Evolutionary conservation across 2,113 vertebrate genomes (phyloP).

Genomic region (Pedetes capensis): DNA sequence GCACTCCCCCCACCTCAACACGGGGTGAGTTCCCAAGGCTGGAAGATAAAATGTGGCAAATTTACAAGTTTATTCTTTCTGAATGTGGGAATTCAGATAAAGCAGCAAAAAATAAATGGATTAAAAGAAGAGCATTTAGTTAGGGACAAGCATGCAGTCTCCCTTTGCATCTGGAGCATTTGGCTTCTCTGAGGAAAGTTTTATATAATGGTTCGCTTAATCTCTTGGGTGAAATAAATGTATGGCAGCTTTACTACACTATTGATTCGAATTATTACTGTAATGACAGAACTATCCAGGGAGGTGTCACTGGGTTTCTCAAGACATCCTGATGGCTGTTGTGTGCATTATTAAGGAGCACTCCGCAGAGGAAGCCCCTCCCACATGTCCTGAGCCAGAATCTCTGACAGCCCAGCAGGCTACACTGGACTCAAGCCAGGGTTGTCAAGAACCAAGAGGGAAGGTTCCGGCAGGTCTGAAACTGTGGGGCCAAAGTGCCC

Average conservation of each 20-base stretch:
- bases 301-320: slow-evolving; percentile 48
- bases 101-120: not conserved
- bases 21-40: not conserved
- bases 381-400: not conserved
- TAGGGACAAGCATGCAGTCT: not conserved
- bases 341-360: not conserved
- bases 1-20: not conserved
- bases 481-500: not conserved
- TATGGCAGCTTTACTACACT: slow-evolving; percentile 72
- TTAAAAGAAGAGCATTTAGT: slow-evolving; percentile 17
- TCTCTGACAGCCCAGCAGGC: not conserved
- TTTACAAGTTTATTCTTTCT: not conserved
- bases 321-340: not conserved
- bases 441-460: not conserved
- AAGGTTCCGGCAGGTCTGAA: not conserved
- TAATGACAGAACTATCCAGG: slow-evolving; percentile 66
- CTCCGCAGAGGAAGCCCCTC: not conserved
- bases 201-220: slow-evolving; percentile 61
- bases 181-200: slow-evolving; percentile 42
- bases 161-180: slow-evolving; percentile 5
- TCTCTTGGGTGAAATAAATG: slow-evolving; percentile 71
- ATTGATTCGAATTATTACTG: slow-evolving; percentile 73
- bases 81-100: slow-evolving; percentile 14
- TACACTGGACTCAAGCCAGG: not conserved
- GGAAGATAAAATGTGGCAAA: not conserved